A percentile compares a stretch with the other conserved stretches of the same genome.
phyloP scores from a whole-genome alignment of 2,797 vertebrate genomes.

The Pseudopleuronectes americanus region DNA sequence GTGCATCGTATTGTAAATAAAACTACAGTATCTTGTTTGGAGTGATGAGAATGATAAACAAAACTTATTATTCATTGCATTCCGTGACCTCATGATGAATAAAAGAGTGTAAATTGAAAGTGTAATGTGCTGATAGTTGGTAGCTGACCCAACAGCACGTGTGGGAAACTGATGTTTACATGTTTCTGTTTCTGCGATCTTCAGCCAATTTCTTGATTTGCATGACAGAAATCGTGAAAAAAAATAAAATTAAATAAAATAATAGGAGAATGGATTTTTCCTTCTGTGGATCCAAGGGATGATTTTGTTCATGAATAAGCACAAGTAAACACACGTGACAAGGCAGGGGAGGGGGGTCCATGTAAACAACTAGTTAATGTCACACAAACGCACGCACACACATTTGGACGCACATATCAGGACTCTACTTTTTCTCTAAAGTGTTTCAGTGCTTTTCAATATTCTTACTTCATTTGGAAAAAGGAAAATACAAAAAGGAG shows the following conservation, averaged over 20 bases:
- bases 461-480: constrained; percentile 60
- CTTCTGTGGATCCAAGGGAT: constrained; percentile 25
- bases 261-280: constrained; percentile 21
- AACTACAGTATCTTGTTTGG: constrained; percentile 51
- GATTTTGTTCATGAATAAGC: constrained; percentile 40
- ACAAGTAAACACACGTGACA: constrained; percentile 55
- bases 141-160: constrained; percentile 50
- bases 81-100: constrained; percentile 37
- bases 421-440: constrained; percentile 66
- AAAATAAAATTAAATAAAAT: constrained; percentile 7
- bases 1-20: constrained; percentile 56
- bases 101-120: constrained; percentile 41
- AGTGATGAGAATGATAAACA: constrained; percentile 48
- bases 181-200: constrained; percentile 17
- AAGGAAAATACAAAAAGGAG: constrained; percentile 79
- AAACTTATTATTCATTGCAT: constrained; percentile 39
- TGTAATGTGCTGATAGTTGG: constrained; percentile 47
- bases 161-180: constrained; percentile 51
- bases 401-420: constrained; percentile 46
- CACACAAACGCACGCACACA: constrained; percentile 29
- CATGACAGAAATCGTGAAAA: constrained; percentile 26
- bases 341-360: background rate
- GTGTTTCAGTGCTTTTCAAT: constrained; percentile 76
- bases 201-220: constrained; percentile 8
- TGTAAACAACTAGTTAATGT: constrained; percentile 66